Evolutionary conservation across 2,888 invertebrate species (phyloP), one percentile per base, ranked within the genome.

Genomic region (Esperia sulphurella): DNA sequence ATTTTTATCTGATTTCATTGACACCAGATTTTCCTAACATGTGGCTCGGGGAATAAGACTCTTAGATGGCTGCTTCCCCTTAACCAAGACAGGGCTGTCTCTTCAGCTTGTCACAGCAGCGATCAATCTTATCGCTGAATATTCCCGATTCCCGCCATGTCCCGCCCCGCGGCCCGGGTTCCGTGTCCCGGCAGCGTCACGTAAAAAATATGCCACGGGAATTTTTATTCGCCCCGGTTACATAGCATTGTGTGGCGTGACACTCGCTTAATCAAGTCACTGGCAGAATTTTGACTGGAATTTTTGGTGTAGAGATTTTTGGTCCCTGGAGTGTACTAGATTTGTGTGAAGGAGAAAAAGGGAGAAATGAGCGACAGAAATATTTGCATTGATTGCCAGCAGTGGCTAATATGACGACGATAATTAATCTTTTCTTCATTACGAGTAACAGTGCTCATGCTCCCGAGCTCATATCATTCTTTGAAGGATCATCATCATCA

Each of bases 101-200:
- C 31, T 43, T 33, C 28, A 31, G 13, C 43, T 47, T 50, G 52
- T 56, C 57, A 50, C 48, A 37, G 43, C 2, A 12, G 50, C 53
- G 50, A 61, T 61, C 58, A 58, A 61, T 61, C 60, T 61, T 57
- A 63, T 67, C 64, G 49, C 45, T 47, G 67, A 62, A 66, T 63
- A 63, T 67, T 68, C 49, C 45, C 33, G 45, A 41, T 44, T 38
- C 41, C 40, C 10, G n/a, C 30, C 41, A 12, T 30, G 44, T 54
- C 57, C 57, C 55, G 58, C 47, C 54, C 54, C 53, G 40, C 51
- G 60, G 39, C 7, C 6, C n/a, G 4, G 12, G 14, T 14, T 9
- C 39, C 14, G 10, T 12, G 14, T n/a, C 29, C 39, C 43, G 46
- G n/a, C 37, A 9, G 42, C 37, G 13, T 51, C 52, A 51, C 48